Base-by-base conservation (phyloP, 2,888 invertebrate species). In the Enchytraeus crypticus region DNA sequence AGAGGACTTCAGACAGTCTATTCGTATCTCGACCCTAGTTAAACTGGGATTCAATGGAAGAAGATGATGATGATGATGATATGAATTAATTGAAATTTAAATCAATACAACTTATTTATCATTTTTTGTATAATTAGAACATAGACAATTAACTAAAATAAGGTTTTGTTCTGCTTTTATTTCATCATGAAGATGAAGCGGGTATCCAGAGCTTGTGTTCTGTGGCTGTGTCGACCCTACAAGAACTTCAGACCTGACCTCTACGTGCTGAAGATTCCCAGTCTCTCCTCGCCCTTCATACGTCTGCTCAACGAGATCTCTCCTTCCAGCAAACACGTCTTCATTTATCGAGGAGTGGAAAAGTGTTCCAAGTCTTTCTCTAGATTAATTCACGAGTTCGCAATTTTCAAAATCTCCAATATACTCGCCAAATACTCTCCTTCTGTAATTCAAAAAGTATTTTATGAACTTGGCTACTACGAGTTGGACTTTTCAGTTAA, bases 271-370 rank as follows among this genome's bases (percentile, higher is more conserved):
- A 64, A 64, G 32, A 45, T 64, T 2, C 34, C 53, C 26, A 47
- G 56, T 3, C 53, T 53, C 8, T 38, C 59, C 33, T 56, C 54
- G 29, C 49, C 21, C 11, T 45, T 53, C n/a, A 47, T 54, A 8
- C 61, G 58, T 0, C 18, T 51, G 14, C 33, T 64, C n/a, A 54
- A 49, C 32, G 18, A 55, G 2, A n/a, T 64, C 21, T 64, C 51
- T 30, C 62, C 64, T 14, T 26, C 56, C 8, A 30, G 61, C 2
- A 45, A 45, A 18, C 47, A 49, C 32, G 21, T 64, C 0, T 64
- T 59, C 33, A 58, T 64, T 21, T 64, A 64, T 30, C 46, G 64
- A 29, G 57, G 62, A 21, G 59, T 46, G 5, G 30, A 62, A 14
- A 53, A 62, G 56, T 57, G 59, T 21, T 30, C 51, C 18, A 51